Evolutionary conservation across 2,113 vertebrate species (phyloP), one percentile per base, ranked within the genome.

Genomic region (Campylorhamphus procurvoides): DNA sequence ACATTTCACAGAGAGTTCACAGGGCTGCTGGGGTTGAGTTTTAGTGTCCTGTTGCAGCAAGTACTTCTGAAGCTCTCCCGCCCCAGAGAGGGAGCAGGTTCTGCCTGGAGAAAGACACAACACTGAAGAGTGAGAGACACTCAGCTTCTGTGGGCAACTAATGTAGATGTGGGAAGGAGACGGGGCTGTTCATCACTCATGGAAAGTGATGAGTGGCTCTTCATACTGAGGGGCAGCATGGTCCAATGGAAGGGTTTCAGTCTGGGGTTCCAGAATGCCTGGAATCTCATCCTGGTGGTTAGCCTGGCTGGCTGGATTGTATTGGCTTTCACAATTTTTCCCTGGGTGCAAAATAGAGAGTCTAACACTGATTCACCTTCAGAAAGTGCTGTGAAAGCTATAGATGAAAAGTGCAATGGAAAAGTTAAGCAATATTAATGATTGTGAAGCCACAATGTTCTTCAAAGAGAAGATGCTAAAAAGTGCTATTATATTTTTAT

Each of bases 401-500:
- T 19, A 89, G 84, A 89, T 85, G 72, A 91, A 96, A 95, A 93
- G 35, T 23, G 22, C 68, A 74, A 13, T 63, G 66, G 53, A 87
- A 91, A 89, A 84, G 75, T 76, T 85, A 88, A 89, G 66, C 50
- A 88, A 82, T 97, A 94, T 96, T 96, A 96, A 97, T 80, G 63
- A 94, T 80, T 89, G 72, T 68, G 63, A 90, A 95, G 85, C 50
- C 75, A 74, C 79, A 82, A 89, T 5, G 6, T 73, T 82, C 52
- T 87, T 72, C 83, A 94, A 93, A 86, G 55, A 83, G 92, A 96
- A 96, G 64, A 94, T 93, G 80, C 90, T 92, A 87, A 93, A 93
- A 94, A 82, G 79, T 79, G 74, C 68, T 92, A 96, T 96, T 94
- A 91, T 80, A 89, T 96, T 97, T 92, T 97, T 97, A 97, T 96